A percentile compares a stretch with the other conserved stretches of the same genome.
Conservation (phyloP, 2,113 vertebrate species). For the Corvus hawaiiensis region DNA sequence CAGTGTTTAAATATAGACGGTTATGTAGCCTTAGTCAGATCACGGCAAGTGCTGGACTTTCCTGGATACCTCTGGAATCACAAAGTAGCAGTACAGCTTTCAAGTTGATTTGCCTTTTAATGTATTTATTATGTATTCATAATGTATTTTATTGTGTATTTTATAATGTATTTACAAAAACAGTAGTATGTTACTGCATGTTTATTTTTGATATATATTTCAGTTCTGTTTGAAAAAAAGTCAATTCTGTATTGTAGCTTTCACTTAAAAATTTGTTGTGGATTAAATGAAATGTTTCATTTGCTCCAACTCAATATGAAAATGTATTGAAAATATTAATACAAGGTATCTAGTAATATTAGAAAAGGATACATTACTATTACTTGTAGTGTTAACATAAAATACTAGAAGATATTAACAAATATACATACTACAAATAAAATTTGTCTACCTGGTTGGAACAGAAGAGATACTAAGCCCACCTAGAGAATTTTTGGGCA, state of each 20-base stretch:
- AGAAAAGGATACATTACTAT: neutral
- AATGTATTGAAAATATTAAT: neutral
- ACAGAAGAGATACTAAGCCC: neutral
- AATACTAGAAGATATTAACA: neutral
- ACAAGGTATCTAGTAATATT: neutral
- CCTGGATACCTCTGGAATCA: neutral
- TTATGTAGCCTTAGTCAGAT: neutral
- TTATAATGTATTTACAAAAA: neutral
- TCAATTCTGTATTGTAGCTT: neutral
- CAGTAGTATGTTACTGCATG: rapidly evolving
- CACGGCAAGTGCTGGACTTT: neutral
- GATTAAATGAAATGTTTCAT: neutral
- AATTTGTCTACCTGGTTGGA: neutral
- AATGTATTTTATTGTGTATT: neutral
- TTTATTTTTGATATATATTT: neutral
- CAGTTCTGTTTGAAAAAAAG: neutral
- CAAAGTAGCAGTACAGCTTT: neutral
- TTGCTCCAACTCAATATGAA: neutral
- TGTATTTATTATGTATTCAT: neutral
- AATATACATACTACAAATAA: neutral
- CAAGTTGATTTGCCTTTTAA: neutral
- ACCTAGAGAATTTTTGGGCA: neutral
- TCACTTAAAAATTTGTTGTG: neutral
- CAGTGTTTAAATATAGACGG: neutral
- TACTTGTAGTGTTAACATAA: neutral